Evolutionary conservation across 2,888 invertebrate species (phyloP), one percentile per base, ranked within the genome.

Genomic region (Cosmia pyralina): DNA sequence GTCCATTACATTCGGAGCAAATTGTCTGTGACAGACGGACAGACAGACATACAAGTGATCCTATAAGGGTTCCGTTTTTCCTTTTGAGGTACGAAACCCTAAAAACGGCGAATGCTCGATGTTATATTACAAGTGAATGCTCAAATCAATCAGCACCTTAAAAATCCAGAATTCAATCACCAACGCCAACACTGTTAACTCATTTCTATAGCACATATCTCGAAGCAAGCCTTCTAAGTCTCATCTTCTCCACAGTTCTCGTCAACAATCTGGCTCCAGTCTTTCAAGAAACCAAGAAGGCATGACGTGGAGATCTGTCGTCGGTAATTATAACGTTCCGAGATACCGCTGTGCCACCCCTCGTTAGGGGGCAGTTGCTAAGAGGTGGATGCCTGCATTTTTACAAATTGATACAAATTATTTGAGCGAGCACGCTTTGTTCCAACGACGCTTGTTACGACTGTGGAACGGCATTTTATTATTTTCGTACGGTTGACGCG

Each of bases 401-500:
- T 96, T 96, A 95, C 95, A 96, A 96, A 96, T 96, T 96, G 96
- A 96, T 96, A 96, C 96, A 96, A 96, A 96, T 96, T 96, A 96
- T 96, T 96, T 95, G 95, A 95, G 95, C 94, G 95, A 93, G 94
- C 94, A 91, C 95, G 95, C 96, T 96, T 96, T 96, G 96, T 96
- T 95, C 95, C 95, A 93, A 94, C 95, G 94, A 93, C 93, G 96
- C 96, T 96, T 96, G 96, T 96, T 96, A 96, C 94, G 94, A 93
- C 93, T 93, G 92, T 89, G 93, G 93, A 94, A 90, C 95, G 95
- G 94, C 95, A 94, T 96, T 96, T 96, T 96, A 96, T 96, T 96
- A 96, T 96, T 95, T 94, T 93, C 89, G 80, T 85, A 79, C 75
- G 87, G 79, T 60, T 38, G 76, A 53, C 90, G 91, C 77, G 74